A percentile compares a stretch with the other conserved stretches of the same genome.
These are phyloP conservation scores for Gambusia holbrooki DNA, from an alignment of 2,113 vertebrate species.

Conservation along the genomic window DNA sequence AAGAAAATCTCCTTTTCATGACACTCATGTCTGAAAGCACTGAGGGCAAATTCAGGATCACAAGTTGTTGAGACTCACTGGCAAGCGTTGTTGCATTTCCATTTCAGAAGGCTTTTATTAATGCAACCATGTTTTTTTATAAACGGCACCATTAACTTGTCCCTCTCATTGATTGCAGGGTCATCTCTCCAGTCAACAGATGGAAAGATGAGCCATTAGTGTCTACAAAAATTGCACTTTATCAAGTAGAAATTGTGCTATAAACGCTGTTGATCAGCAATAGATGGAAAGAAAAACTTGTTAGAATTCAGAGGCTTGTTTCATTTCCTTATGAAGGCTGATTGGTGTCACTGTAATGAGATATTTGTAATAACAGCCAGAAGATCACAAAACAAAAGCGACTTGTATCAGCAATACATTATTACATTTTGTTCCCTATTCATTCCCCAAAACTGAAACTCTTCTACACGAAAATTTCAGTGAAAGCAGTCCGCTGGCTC, in stretches of 20 bases:
- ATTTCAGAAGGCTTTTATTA: neutral
- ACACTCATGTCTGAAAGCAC: neutral
- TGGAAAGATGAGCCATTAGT: constrained; percentile 6
- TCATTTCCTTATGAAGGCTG: neutral
- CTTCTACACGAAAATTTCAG: constrained; percentile 5
- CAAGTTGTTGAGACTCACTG: neutral
- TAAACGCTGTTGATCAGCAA: neutral
- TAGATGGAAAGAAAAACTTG: neutral
- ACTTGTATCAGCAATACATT: neutral
- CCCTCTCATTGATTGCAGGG: neutral
- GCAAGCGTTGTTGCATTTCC: neutral
- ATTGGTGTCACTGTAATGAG: neutral
- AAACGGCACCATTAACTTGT: neutral
- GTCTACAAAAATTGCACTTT: constrained; percentile 8
- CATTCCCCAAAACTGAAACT: constrained; percentile 1
- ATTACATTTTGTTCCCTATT: neutral
- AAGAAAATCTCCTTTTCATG: neutral
- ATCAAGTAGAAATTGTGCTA: neutral
- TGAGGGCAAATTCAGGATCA: neutral
- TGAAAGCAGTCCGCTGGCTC: neutral
- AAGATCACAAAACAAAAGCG: neutral
- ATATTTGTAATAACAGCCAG: neutral
- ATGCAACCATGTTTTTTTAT: neutral
- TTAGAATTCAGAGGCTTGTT: neutral
- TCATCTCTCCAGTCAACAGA: neutral